Base-by-base conservation (phyloP, 1,140 invertebrate species). In the Aphaenogaster ashmeadi region DNA sequence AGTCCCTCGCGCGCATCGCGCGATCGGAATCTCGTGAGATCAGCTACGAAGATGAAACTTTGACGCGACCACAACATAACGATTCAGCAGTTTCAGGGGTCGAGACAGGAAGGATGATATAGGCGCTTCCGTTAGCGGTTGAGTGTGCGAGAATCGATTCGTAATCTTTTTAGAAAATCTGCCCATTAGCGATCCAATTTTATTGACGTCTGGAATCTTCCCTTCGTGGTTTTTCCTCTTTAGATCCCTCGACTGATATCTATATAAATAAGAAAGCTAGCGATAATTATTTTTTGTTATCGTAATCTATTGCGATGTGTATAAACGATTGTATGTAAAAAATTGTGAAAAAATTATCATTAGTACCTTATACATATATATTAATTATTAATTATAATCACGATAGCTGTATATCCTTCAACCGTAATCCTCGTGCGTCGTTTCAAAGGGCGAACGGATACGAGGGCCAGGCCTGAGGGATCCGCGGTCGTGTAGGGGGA, bases 111-210 rank as follows among this genome's bases (percentile, higher is more conserved):
- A 74, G 27, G 41, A 38, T 38, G 52, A 83, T 74, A 60, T 38
- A 41, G 54, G 33, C 27, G 69, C 54, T 84, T 84, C 80, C 80
- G 80, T 75, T 38, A 18, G 13, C 56, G n/a, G 27, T 27, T 47
- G 54, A 74, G 54, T 36, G 36, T 15, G 41, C n/a, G 41, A 58
- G 52, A 83, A 74, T 84, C 56, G 80, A 84, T 75, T 75, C 11
- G 69, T 62, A 58, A 74, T 83, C 54, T 58, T 38, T 27, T 75
- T 50, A 4, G 27, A 60, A 60, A 36, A 84, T 62, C 80, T 36
- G 27, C n/a, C 62, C 69, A 84, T 84, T 84, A 84, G 54, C 44
- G 69, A 84, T 74, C 69, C 80, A 74, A 50, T 74, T 84, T 75
- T 83, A 69, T 41, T 54, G 47, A 69, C 13, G 41, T 50, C 44